These are phyloP conservation scores for Himalopsyche kuldschensis DNA, from an alignment of 2,888 invertebrate genomes.

Conservation along the genomic window DNA sequence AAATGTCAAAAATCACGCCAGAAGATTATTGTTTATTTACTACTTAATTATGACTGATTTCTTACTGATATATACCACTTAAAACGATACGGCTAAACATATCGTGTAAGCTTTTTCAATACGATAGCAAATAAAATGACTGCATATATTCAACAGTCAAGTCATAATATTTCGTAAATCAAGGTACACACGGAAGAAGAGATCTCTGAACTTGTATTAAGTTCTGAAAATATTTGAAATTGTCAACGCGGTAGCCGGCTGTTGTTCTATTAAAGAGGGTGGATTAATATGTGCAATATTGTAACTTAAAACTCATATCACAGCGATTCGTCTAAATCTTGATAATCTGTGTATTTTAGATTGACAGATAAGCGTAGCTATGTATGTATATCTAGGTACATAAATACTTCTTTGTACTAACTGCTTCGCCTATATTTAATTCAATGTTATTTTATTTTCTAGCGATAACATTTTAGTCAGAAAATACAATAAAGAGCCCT, in stretches of 20 bases:
- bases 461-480: not conserved
- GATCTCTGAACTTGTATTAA: not conserved
- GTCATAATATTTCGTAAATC: not conserved
- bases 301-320: no score
- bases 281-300: no score
- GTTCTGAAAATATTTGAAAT: not conserved
- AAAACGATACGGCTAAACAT: not conserved
- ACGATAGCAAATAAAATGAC: not conserved
- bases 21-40: not conserved
- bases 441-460: not conserved
- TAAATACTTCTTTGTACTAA: not conserved
- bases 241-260: not conserved
- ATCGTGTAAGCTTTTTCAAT: not conserved
- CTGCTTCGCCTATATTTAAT: not conserved
- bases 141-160: not conserved
- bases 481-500: not conserved
- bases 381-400: not conserved
- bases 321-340: no score
- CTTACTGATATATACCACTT: not conserved
- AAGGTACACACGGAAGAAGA: not conserved
- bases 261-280: no score
- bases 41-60: not conserved
- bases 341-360: no score
- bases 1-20: slow-evolving; percentile 31
- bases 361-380: no score